Percentiles rank a stretch among this genome's conserved stretches.
Evolutionary conservation across 2,888 invertebrate genomes (phyloP).

Genomic region (Hirtodrosophila histrioides): DNA sequence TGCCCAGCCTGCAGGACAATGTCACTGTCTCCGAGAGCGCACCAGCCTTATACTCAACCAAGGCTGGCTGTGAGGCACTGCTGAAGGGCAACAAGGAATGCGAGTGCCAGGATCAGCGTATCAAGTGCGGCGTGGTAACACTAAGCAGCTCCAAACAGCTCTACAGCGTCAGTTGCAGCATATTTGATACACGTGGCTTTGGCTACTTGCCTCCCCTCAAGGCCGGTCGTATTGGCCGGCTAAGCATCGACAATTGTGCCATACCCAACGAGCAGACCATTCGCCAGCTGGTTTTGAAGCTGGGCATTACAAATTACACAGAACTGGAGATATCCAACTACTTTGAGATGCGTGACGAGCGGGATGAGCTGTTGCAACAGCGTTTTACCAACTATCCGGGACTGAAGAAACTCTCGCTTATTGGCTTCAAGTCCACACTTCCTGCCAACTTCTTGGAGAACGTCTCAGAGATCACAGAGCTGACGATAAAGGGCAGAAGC

Average conservation of each 20-base stretch:
- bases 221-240: conserved; percentile 48
- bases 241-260: conserved; percentile 63
- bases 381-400: conserved; percentile 60
- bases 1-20: conserved; percentile 47
- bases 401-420: conserved; percentile 46
- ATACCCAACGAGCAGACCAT: conserved; percentile 61
- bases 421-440: conserved; percentile 52
- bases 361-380: conserved; percentile 60
- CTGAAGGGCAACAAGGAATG: conserved; percentile 57
- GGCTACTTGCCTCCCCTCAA: conserved; percentile 60
- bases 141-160: conserved; percentile 52
- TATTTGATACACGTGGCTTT: conserved; percentile 66
- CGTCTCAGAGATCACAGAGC: conserved; percentile 49
- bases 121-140: conserved; percentile 65
- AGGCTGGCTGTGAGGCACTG: conserved; percentile 55
- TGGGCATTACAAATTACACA: conserved; percentile 65
- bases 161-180: conserved; percentile 56
- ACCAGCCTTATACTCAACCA: conserved; percentile 49
- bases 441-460: conserved; percentile 57
- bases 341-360: conserved; percentile 60
- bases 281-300: conserved; percentile 38
- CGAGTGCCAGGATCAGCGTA: conserved; percentile 65
- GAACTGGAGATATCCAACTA: conserved; percentile 57
- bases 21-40: conserved; percentile 20
- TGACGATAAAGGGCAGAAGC: conserved; percentile 55